phyloP scores from a whole-genome alignment of 2,797 vertebrate genomes.

The Synanceia verrucosa region DNA sequence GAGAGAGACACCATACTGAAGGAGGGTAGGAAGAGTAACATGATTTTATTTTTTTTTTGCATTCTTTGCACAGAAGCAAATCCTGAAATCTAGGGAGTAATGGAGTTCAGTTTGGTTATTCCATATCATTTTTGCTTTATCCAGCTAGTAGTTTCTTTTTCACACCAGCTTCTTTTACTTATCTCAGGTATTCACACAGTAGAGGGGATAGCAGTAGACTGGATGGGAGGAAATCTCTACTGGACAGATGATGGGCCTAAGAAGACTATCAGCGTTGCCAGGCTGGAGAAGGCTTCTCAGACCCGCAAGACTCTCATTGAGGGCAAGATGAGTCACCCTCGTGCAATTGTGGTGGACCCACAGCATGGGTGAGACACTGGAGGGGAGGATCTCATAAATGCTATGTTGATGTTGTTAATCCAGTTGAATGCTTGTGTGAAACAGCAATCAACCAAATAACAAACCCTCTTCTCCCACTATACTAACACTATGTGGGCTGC shows the following conservation, averaged over 20 bases:
- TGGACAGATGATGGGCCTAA: conserved; percentile 98
- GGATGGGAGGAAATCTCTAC: conserved; percentile 98
- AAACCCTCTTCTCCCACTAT: no score
- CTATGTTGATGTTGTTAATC: not conserved
- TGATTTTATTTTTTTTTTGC: no score
- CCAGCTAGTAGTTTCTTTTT: conserved; percentile 5
- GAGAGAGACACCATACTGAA: conserved; percentile 95
- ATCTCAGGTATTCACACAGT: conserved; percentile 94
- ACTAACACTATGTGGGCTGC: conserved; percentile 15
- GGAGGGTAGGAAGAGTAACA: conserved; percentile 84
- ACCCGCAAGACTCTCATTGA: conserved; percentile 94
- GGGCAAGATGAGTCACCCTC: conserved; percentile 97
- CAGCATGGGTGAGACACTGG: conserved; percentile 87
- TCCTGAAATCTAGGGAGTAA: not conserved
- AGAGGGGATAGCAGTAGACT: conserved; percentile 96
- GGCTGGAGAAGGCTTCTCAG: conserved; percentile 95
- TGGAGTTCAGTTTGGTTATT: not conserved
- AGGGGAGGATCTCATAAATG: not conserved
- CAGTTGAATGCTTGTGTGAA: not conserved
- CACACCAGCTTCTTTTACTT: conserved; percentile 1
- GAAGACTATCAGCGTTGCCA: conserved; percentile 96
- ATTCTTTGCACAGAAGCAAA: not conserved
- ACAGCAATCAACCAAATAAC: not conserved
- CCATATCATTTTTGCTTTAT: conserved; percentile 7
- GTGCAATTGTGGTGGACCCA: conserved; percentile 96